Base-by-base conservation (phyloP, 1,140 invertebrate genomes). In the Drosophila eugracilis region DNA sequence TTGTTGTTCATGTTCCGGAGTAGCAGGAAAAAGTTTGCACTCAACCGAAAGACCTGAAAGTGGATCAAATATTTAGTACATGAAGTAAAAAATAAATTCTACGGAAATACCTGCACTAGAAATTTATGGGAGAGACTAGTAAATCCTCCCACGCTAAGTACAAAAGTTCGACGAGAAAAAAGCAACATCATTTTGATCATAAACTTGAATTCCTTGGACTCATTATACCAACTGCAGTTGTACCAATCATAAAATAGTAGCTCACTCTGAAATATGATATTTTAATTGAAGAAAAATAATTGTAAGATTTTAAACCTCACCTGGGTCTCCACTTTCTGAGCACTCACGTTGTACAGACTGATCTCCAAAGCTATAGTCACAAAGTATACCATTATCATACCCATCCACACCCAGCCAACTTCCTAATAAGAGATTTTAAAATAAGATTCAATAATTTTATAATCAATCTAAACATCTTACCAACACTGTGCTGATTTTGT, bases 1-100 rank as follows among this genome's bases (percentile, higher is more conserved):
- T 88, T 86, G 55, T 83, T 67, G 50, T 76, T 88, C 78, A 88
- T 88, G 48, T 88, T 88, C 15, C 78, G 62, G 17, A 88, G 55
- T 1, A 88, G 58, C 37, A 88, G 17, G 78, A 88, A 88, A 60
- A 88, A 88, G 54, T 88, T 88, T n/a, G 83, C 83, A 53, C 83
- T 88, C 34, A 83, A 45, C 0, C 83, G 83, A 78, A 86, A 88
- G 0, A 86, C 75, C 83, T 86, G 22, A 3, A 30, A n/a, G 12
- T 21, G 7, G 2, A 1, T 21, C 9, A 1, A 1, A 4, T 1
- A 14, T 39, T 4, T 17, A 9, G 3, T 17, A n/a, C n/a, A 17
- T 37, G 5, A 1, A 17, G 17, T 17, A 10, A 7, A 5, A 7
- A 7, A 9, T 3, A 37, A 17, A 0, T 34, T 9, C 0, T 4